Percentiles rank a stretch among this genome's conserved stretches.
Evolutionary conservation across 2,797 vertebrate species (phyloP).

Genomic region (Microchirus variegatus): DNA sequence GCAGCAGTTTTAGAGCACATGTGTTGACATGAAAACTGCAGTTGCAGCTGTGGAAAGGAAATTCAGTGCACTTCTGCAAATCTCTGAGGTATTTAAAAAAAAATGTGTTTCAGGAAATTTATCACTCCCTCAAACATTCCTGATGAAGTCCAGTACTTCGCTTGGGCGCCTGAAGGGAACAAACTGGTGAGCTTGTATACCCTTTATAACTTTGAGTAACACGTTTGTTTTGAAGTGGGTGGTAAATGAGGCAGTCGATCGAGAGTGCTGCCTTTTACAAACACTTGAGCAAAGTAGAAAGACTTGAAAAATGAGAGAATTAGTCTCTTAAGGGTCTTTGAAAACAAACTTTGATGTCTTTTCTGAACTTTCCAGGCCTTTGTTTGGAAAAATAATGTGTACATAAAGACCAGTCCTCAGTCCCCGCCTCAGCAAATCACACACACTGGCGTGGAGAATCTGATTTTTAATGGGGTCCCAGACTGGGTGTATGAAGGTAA

Average conservation of each 20-base stretch:
- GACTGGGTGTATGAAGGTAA: constrained; percentile 98
- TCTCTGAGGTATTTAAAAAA: neutral
- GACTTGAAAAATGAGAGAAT: neutral
- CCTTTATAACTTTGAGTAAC: constrained; percentile 5
- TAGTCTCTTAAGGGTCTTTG: neutral
- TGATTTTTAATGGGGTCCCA: constrained; percentile 92
- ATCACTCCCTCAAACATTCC: constrained; percentile 77
- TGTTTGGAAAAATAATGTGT: constrained; percentile 90
- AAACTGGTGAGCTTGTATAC: constrained; percentile 85
- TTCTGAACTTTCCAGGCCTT: constrained; percentile 80
- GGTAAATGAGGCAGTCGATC: constrained; percentile 1
- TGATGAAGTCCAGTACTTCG: constrained; percentile 87
- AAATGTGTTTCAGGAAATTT: constrained; percentile 38
- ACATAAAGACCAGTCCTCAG: constrained; percentile 83
- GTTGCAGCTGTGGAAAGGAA: neutral
- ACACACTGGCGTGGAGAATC: constrained; percentile 80
- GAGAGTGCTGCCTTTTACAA: constrained; percentile 20
- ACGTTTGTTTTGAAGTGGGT: constrained; percentile 14
- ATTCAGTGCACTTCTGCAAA: neutral
- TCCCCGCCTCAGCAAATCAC: constrained; percentile 80
- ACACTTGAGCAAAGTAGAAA: constrained; percentile 12
- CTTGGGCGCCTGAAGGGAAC: constrained; percentile 90
- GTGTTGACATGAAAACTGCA: neutral
- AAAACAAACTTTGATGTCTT: neutral
- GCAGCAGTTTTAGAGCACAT: neutral